phyloP scores from a whole-genome alignment of 2,113 vertebrate species.

The Myrmecophaga tridactyla region DNA sequence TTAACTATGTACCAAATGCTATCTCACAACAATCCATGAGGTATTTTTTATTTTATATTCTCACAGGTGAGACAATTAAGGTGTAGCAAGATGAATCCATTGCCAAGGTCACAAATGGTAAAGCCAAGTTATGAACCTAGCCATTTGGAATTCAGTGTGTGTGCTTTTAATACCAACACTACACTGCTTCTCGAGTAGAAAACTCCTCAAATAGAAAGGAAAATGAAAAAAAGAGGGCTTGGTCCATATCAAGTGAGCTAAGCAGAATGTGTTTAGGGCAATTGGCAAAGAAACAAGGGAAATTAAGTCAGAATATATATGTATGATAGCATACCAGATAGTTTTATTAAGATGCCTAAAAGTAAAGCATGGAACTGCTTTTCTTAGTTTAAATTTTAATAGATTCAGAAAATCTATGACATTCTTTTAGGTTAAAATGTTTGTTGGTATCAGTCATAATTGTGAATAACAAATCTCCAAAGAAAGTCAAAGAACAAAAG shows the following conservation, averaged over 20 bases:
- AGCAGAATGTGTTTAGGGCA: background rate
- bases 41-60: background rate
- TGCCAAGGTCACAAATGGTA: background rate
- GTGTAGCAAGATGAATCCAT: background rate
- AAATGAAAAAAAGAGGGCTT: background rate
- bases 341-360: background rate
- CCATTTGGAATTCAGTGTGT: background rate
- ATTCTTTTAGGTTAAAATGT: background rate
- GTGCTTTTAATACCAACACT: background rate
- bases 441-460: constrained; percentile 9
- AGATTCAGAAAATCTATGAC: background rate
- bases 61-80: background rate
- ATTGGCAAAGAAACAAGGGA: background rate
- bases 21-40: background rate
- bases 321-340: background rate
- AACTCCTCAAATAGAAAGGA: background rate
- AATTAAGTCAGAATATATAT: background rate
- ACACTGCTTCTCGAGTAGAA: background rate
- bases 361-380: background rate
- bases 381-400: background rate
- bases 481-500: background rate
- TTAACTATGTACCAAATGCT: background rate
- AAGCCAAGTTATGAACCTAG: background rate
- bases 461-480: background rate
- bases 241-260: background rate